Base-by-base conservation (phyloP, 2,888 invertebrate genomes). In the Himalopsyche tibetana region DNA sequence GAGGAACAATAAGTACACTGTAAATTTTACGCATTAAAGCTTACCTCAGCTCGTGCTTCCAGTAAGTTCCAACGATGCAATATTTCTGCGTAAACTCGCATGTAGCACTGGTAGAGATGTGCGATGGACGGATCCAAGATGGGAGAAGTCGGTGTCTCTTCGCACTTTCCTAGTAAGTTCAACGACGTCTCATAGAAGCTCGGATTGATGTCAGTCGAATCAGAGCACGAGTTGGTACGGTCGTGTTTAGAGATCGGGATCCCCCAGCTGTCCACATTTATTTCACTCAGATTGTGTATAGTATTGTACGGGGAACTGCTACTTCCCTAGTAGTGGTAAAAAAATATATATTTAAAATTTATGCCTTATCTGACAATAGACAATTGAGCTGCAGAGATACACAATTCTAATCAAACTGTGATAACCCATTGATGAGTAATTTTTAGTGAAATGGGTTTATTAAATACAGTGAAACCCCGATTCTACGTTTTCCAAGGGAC, bases 281-380 rank as follows among this genome's bases (percentile, higher is more conserved):
- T 95, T 90, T 98, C 97, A 87, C 92, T 93, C 89, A 92, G 93
- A 88, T 93, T 96, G 89, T 97, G 96, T 86, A 98, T 96, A 8
- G 98, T 98, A 91, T 96, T 97, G 92, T 98, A 98, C 0, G 98
- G 97, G 2, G 97, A 97, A n/a, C 95, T 95, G 85, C 95, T 95
- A 90, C 96, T 95, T 11, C 88, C 88, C 88, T 88, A 5, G 85
- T 63, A 56, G 40, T 36, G 51, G 5, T 88, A 89, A 1, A 83
- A 82, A 15, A 4, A 15, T 4, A 15, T 15, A 51, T 51, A 15
- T 8, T 45, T 8, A 28, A 28, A 28, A 28, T 28, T 45, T 45
- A 9, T 9, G 0, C 45, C 9, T 45, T 9, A 45, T 45, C 45
- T 11, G 45, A 9, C 6, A 40, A 40, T 1, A 2, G 40, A 40